Percentiles rank a stretch among this genome's conserved stretches.
Evolutionary conservation across 2,797 vertebrate species (phyloP).

Genomic region (Parotocinclus haroldoi): DNA sequence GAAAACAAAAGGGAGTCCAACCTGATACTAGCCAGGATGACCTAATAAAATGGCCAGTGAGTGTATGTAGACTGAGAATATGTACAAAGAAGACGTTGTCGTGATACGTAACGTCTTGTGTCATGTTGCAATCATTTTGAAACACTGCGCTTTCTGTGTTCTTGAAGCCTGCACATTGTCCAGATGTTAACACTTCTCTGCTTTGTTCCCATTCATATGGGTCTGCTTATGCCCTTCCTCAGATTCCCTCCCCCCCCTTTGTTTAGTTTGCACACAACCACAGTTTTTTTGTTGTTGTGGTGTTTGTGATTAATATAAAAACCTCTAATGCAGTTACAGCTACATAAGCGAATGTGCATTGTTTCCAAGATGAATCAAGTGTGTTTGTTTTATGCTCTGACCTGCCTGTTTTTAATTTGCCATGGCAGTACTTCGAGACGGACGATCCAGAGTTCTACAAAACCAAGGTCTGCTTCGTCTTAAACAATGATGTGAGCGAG

Average conservation of each 20-base stretch:
- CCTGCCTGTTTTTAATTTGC: conserved; percentile 37
- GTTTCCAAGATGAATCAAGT: conserved; percentile 43
- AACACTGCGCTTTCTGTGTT: no score
- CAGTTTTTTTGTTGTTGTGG: conserved; percentile 33
- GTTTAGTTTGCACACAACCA: conserved; percentile 36
- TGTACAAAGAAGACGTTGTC: no score
- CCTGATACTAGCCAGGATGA: no score
- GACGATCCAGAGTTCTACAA: conserved; percentile 99
- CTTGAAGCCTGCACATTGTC: neutral
- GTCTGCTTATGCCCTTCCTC: conserved; percentile 9
- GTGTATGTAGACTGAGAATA: no score
- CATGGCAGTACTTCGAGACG: conserved; percentile 90
- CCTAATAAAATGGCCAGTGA: no score
- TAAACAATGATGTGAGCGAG: conserved; percentile 97
- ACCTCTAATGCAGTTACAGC: neutral
- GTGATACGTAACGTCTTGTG: no score
- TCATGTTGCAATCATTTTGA: no score
- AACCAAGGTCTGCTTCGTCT: conserved; percentile 97
- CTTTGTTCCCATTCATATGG: conserved; percentile 33
- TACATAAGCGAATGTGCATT: conserved; percentile 43
- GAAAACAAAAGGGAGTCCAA: no score
- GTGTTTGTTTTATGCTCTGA: conserved; percentile 46
- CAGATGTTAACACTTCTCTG: conserved; percentile 3
- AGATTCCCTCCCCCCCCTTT: conserved; percentile 44
- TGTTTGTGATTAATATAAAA: conserved; percentile 44